phyloP scores from a whole-genome alignment of 2,113 vertebrate genomes.

The Callochromis pleurospilus region DNA sequence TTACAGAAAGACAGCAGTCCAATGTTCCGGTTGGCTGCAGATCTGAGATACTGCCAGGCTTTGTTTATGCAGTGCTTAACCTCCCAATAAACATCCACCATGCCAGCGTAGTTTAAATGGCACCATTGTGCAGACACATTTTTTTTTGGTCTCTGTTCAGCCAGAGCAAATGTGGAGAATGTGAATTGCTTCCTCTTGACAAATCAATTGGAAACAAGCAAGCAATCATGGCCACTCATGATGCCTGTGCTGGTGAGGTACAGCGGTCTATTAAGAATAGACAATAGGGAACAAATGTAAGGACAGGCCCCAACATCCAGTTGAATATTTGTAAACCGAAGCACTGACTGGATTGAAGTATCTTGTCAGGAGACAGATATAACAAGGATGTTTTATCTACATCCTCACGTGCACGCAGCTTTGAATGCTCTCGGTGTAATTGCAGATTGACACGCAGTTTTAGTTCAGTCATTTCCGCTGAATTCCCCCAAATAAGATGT shows the following conservation, averaged over 20 bases:
- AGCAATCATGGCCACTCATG: constrained; percentile 5
- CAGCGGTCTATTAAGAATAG: not conserved
- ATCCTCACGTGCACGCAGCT: not conserved
- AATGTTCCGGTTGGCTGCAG: constrained; percentile 22
- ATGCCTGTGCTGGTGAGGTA: not conserved
- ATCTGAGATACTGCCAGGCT: constrained; percentile 24
- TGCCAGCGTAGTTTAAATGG: constrained; percentile 31
- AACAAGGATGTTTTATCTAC: not conserved
- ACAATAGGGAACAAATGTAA: not conserved
- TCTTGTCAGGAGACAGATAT: not conserved
- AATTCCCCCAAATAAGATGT: not conserved
- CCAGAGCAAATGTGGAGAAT: constrained; percentile 3
- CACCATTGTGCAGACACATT: constrained; percentile 21
- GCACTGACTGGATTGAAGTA: not conserved
- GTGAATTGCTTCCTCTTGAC: constrained; percentile 18
- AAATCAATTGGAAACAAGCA: constrained; percentile 42
- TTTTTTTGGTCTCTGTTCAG: not conserved
- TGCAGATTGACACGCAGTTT: not conserved
- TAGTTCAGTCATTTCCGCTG: not conserved
- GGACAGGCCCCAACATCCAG: not conserved
- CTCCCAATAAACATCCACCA: constrained; percentile 37
- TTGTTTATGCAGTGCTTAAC: constrained; percentile 31
- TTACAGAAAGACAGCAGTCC: constrained; percentile 21
- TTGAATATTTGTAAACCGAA: not conserved
- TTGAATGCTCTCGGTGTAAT: not conserved